Percentiles rank a stretch among this genome's conserved stretches.
phyloP scores from a whole-genome alignment of 2,888 invertebrate genomes.

The Diaperis boleti region DNA sequence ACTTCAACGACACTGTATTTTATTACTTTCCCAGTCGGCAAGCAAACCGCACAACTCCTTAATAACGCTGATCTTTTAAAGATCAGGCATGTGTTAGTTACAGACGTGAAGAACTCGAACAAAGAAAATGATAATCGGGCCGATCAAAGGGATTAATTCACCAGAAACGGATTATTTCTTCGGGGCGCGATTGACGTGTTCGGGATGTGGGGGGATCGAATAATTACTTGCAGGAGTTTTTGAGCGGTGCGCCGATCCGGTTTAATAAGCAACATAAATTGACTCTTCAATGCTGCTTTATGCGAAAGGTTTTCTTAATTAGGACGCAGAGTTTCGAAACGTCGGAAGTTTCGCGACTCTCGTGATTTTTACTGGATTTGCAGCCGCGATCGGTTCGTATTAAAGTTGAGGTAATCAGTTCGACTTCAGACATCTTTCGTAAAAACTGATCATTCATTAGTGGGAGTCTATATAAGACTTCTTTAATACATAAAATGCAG shows the following conservation, averaged over 20 bases:
- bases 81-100: slow-evolving; percentile 62
- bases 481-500: no score
- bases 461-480: no score
- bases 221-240: slow-evolving; percentile 14
- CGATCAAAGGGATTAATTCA: slow-evolving; percentile 58
- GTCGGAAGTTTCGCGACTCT: slow-evolving; percentile 25
- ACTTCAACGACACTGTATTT: slow-evolving; percentile 62
- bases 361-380: slow-evolving; percentile 33
- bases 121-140: slow-evolving; percentile 59
- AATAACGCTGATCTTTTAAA: slow-evolving; percentile 63
- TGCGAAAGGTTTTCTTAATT: slow-evolving; percentile 33
- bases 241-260: not conserved
- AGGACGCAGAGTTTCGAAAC: slow-evolving; percentile 23
- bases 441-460: no score
- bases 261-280: slow-evolving; percentile 30
- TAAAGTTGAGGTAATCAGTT: no score
- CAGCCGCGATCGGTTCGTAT: no score
- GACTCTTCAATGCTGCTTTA: slow-evolving; percentile 24
- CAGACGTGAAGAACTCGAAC: slow-evolving; percentile 57
- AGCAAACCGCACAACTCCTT: slow-evolving; percentile 54
- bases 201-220: slow-evolving; percentile 10
- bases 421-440: no score
- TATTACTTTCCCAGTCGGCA: slow-evolving; percentile 59
- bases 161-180: slow-evolving; percentile 57
- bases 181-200: slow-evolving; percentile 33